Evolutionary conservation across 2,888 invertebrate species (phyloP).

Genomic region (Branchipolynoe longqiensis): DNA sequence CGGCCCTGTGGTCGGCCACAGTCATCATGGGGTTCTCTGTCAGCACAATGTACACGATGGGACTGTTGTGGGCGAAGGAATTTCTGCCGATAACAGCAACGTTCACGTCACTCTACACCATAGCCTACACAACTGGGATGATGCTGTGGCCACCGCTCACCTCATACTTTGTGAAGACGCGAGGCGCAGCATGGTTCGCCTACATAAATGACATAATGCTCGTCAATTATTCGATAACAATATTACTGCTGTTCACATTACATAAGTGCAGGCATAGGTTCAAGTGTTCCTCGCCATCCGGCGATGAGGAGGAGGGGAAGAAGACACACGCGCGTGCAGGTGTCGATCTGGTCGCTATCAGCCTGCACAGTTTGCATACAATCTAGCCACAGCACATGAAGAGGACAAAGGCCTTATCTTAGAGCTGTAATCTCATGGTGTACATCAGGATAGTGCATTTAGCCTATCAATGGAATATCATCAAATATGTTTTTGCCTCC

Average conservation of each 20-base stretch:
- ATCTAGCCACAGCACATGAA: no score
- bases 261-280: constrained; percentile 1
- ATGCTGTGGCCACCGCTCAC: constrained; percentile 56
- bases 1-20: constrained; percentile 45
- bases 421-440: no score
- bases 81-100: constrained; percentile 39
- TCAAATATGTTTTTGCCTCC: no score
- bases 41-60: constrained; percentile 48
- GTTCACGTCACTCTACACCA: constrained; percentile 53
- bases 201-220: constrained; percentile 37
- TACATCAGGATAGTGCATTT: no score
- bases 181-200: constrained; percentile 44
- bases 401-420: no score
- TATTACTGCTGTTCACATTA: neutral
- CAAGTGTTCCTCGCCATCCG: no score
- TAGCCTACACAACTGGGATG: constrained; percentile 55
- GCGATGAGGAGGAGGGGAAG: neutral
- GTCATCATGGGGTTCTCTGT: constrained; percentile 7
- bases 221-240: neutral
- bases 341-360: constrained; percentile 17
- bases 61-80: constrained; percentile 51
- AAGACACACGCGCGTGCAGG: neutral
- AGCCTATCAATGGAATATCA: no score
- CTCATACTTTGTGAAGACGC: constrained; percentile 23
- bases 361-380: constrained; percentile 25